Evolutionary conservation across 2,888 invertebrate species (phyloP), one percentile per base, ranked within the genome.

Genomic region (Oscheius sp.): DNA sequence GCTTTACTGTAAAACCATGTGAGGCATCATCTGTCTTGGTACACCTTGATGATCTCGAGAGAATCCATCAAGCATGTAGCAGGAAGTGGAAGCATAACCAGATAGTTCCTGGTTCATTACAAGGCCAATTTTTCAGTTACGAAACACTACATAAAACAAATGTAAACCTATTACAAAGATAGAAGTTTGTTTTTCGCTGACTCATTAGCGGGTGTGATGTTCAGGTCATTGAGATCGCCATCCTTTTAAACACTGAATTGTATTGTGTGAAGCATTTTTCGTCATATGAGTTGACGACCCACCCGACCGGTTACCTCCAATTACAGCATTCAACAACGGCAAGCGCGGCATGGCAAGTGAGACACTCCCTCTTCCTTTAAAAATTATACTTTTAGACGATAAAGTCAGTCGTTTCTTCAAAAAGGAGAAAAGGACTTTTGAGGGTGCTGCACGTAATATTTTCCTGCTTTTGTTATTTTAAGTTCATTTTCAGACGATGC

Each of bases 261-360:
- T 29, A 47, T 42, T 42, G 42, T 42, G 47, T 48, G 63, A 63
- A 63, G 47, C n/a, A 37, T 63, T 60, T 65, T 65, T 50, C 33
- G 65, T 48, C 50, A 68, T 68, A 42, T 55, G 55, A 68, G 53
- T 55, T 53, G 53, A 37, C 55, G 53, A 29, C 33, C 33, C 55
- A 68, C 42, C 42, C 68, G 68, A 68, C 68, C 68, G 68, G 68
- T 68, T 68, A 55, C 68, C 68, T 68, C 68, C 68, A 68, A 68
- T 68, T 68, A 68, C 68, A 68, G 35, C 68, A 63, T 33, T 42
- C 68, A 55, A 11, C 33, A 51, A 53, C 53, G 33, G 29, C 68
- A 55, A 42, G 53, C 37, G 68, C 68, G 21, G 13, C 68, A 68
- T 68, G 68, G 68, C 55, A 68, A 68, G 68, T 68, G 35, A 37